Conservation (phyloP, 2,113 vertebrate genomes). For the Fulmarus glacialis region DNA sequence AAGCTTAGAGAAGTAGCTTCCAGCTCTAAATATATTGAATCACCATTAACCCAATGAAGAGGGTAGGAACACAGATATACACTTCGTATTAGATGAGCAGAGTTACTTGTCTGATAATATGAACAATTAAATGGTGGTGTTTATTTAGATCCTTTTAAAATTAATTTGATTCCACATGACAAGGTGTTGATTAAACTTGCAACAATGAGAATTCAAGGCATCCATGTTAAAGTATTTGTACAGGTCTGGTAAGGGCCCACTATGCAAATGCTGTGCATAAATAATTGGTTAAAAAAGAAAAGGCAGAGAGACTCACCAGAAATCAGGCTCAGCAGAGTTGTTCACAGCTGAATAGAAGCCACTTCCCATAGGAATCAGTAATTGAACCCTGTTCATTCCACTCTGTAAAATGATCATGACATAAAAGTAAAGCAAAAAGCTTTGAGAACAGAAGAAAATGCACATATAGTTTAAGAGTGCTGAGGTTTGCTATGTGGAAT, state of each 20-base stretch:
- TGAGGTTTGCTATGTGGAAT: conserved; percentile 22
- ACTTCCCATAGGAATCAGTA: not conserved
- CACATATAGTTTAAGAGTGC: conserved; percentile 7
- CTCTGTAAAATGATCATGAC: not conserved
- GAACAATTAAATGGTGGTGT: conserved; percentile 69
- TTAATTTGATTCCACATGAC: conserved; percentile 41
- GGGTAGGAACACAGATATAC: conserved; percentile 51
- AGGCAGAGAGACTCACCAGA: not conserved
- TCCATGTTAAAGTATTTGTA: not conserved
- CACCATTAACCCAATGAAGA: conserved; percentile 78
- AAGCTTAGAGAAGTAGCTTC: conserved; percentile 73
- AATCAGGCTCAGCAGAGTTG: not conserved
- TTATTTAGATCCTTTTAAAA: conserved; percentile 66
- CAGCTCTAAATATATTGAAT: conserved; percentile 83
- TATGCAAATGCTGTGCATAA: not conserved
- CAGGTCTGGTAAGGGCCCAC: not conserved
- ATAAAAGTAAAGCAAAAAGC: not conserved
- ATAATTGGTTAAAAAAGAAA: not conserved
- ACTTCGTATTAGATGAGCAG: conserved; percentile 71
- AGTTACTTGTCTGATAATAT: conserved; percentile 69
- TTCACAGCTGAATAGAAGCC: not conserved
- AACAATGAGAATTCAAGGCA: not conserved
- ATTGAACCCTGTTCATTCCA: not conserved
- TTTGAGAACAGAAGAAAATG: conserved; percentile 14
- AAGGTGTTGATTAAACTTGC: conserved; percentile 24